Conservation (phyloP, 2,113 vertebrate species). For the Protobothrops mucrosquamatus region DNA sequence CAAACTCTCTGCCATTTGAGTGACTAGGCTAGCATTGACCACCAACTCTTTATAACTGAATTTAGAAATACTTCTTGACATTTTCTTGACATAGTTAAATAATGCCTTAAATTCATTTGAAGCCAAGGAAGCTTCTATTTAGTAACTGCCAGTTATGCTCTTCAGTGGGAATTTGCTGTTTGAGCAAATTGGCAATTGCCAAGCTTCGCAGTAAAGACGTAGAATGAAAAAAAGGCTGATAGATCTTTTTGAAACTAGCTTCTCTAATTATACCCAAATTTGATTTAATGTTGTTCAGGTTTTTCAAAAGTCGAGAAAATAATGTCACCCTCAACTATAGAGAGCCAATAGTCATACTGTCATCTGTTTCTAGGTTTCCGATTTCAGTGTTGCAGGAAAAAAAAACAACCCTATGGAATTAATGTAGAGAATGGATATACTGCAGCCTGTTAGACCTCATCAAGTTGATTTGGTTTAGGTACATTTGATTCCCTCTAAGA, state of each 20-base stretch:
- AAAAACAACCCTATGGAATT: not conserved
- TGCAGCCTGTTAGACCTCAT: not conserved
- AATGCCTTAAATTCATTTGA: not conserved
- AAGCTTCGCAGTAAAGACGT: not conserved
- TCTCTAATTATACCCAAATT: not conserved
- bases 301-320: conserved; percentile 22
- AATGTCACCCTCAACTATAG: not conserved
- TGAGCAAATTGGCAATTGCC: too few relatives aligned
- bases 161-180: not conserved
- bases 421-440: not conserved
- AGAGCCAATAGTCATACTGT: not conserved
- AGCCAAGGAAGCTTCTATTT: not conserved
- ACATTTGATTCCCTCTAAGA: not conserved
- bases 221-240: not conserved
- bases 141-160: not conserved
- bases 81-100: not conserved
- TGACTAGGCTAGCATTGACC: not conserved
- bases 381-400: not conserved
- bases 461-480: not conserved
- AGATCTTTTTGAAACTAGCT: not conserved
- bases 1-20: not conserved
- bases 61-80: not conserved
- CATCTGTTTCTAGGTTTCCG: not conserved
- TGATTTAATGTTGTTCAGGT: not conserved
- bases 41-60: not conserved